Conservation (phyloP, 2,888 invertebrate genomes). For the Blastobasis adustella region DNA sequence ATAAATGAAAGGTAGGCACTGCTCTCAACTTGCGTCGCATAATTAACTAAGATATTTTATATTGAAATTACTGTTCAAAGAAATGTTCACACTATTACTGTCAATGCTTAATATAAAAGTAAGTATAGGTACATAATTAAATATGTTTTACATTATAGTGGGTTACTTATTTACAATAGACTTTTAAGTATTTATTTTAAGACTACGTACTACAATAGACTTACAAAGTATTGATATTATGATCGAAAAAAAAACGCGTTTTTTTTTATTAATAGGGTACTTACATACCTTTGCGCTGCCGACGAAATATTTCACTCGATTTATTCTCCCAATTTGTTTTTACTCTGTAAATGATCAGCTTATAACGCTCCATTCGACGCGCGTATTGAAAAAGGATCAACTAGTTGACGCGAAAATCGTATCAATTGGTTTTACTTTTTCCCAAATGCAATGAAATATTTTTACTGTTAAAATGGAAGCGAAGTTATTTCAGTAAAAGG, state of each 20-base stretch:
- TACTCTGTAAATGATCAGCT: slow-evolving; percentile 62
- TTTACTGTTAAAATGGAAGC: not conserved
- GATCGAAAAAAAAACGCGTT: too few species aligned
- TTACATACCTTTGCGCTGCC: not conserved
- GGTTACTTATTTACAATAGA: not conserved
- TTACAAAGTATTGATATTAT: too few species aligned
- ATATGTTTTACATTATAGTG: too few species aligned
- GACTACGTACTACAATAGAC: too few species aligned
- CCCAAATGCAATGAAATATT: slow-evolving; percentile 2
- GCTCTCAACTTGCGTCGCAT: too few species aligned
- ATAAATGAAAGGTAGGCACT: slow-evolving; percentile 13
- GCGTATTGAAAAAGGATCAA: slow-evolving; percentile 59
- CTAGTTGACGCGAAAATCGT: slow-evolving; percentile 58
- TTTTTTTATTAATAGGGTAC: not conserved
- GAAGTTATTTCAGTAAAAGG: not conserved
- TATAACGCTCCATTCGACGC: slow-evolving; percentile 55
- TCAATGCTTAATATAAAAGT: too few species aligned
- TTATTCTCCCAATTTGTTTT: slow-evolving; percentile 17
- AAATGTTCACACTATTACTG: too few species aligned
- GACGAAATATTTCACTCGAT: not conserved
- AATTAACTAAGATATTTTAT: too few species aligned
- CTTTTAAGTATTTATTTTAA: too few species aligned
- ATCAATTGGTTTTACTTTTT: slow-evolving; percentile 43
- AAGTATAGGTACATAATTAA: too few species aligned
- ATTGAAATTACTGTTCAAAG: too few species aligned